A percentile compares a stretch with the other conserved stretches of the same genome.
Evolutionary conservation across 2,113 vertebrate species (phyloP).

Genomic region (Austrofundulus limnaeus): DNA sequence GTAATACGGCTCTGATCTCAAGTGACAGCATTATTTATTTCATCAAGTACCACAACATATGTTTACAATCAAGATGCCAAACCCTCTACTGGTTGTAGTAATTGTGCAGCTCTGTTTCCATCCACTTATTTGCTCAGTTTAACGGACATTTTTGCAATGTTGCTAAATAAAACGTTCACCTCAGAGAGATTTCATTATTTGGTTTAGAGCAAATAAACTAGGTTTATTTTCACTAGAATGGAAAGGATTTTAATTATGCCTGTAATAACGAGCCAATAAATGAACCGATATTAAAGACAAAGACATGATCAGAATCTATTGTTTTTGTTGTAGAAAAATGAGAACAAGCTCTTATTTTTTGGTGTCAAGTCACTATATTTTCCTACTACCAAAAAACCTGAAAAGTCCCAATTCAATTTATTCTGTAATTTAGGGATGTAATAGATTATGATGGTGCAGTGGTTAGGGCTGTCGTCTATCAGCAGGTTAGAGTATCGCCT

Average conservation of each 20-base stretch:
- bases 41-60: not conserved
- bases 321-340: too few species aligned
- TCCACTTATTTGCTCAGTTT: not conserved
- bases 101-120: not conserved
- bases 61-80: not conserved
- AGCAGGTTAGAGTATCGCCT: too few species aligned
- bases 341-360: too few species aligned
- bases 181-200: not conserved
- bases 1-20: not conserved
- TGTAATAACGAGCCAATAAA: not conserved
- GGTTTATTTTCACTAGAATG: not conserved
- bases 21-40: not conserved
- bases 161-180: not conserved
- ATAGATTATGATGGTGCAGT: too few species aligned
- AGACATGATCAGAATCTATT: not conserved
- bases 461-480: too few species aligned
- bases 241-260: not conserved
- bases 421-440: too few species aligned
- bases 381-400: too few species aligned
- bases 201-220: too few species aligned
- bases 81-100: not conserved
- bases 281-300: not conserved
- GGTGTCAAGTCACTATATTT: too few species aligned
- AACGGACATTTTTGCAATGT: not conserved
- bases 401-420: too few species aligned